Base-by-base conservation (phyloP, 2,113 vertebrate genomes). In the Seriola dumerili region DNA sequence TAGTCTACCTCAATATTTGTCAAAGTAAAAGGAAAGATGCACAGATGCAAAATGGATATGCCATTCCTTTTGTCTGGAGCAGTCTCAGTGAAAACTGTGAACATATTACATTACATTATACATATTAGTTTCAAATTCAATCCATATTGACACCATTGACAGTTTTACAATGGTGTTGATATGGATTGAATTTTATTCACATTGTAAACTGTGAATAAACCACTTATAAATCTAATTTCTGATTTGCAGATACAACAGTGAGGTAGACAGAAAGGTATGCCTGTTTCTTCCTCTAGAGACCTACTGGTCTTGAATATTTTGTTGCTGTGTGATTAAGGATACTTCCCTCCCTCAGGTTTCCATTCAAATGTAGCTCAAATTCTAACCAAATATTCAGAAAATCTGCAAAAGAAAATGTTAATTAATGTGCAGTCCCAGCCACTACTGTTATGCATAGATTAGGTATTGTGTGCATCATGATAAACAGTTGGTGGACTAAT, bases 11-110 rank as follows among this genome's bases (percentile, higher is more conserved):
- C 62, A 52, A 48, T 29, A 66, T 17, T 19, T 48, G 68, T 42
- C 69, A 34, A n/a, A 72, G n/a, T 16, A 32, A 68, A 34, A n/a
- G 29, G 11, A 69, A 54, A 69, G 29, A 69, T 52, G 12, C 8
- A 12, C 72, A 64, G 16, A 48, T 74, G 21, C 58, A 68, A 21
- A 50, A 4, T 32, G 11, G 2, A 9, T 14, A 19, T 48, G n/a
- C 13, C 25, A 7, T 36, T 25, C 14, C 12, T 29, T 63, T 17
- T 66, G 13, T 4, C 42, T 66, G 19, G 54, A 54, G 21, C 19
- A 8, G 3, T 54, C 52, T 25, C 10, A 25, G 11, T 57, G 55
- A 58, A 58, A 58, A 57, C 16, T 54, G 9, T 54, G 19, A n/a
- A 54, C 8, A 29, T 25, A 55, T 55, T n/a, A n/a, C 50, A 50